Evolutionary conservation across 2,888 invertebrate species (phyloP).

Genomic region (Megaustenia siamemsis): DNA sequence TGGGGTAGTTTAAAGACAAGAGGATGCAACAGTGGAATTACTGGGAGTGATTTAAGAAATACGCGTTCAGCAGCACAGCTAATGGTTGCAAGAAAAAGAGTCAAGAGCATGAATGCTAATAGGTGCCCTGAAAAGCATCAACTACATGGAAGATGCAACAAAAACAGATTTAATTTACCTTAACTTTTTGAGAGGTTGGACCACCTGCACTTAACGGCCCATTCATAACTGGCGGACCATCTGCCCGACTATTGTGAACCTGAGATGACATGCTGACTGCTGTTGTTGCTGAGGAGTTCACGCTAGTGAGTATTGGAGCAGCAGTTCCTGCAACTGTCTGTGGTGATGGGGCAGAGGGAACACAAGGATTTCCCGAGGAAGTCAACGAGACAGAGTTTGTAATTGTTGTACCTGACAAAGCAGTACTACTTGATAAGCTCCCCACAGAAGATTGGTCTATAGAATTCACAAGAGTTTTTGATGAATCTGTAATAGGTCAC

Average conservation of each 20-base stretch:
- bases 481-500: conserved; percentile 67
- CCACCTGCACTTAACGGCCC: conserved; percentile 80
- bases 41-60: too few species aligned
- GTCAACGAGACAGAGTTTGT: conserved; percentile 74
- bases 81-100: too few species aligned
- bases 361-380: conserved; percentile 79
- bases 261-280: conserved; percentile 56
- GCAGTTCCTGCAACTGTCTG: conserved; percentile 59
- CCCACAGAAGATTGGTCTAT: conserved; percentile 71
- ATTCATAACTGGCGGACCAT: conserved; percentile 79
- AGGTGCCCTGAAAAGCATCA: neutral
- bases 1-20: too few species aligned
- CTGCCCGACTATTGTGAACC: conserved; percentile 63
- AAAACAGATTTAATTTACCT: conserved; percentile 5
- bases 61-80: too few species aligned
- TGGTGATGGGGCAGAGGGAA: conserved; percentile 83
- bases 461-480: conserved; percentile 74
- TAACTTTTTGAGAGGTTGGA: conserved; percentile 48
- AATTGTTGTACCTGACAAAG: conserved; percentile 62
- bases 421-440: conserved; percentile 78
- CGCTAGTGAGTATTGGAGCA: conserved; percentile 61
- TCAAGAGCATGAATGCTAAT: too few species aligned
- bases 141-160: neutral
- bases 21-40: too few species aligned
- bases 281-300: conserved; percentile 66